Conservation (phyloP, 2,113 vertebrate species). For the Melanerpes formicivorus region DNA sequence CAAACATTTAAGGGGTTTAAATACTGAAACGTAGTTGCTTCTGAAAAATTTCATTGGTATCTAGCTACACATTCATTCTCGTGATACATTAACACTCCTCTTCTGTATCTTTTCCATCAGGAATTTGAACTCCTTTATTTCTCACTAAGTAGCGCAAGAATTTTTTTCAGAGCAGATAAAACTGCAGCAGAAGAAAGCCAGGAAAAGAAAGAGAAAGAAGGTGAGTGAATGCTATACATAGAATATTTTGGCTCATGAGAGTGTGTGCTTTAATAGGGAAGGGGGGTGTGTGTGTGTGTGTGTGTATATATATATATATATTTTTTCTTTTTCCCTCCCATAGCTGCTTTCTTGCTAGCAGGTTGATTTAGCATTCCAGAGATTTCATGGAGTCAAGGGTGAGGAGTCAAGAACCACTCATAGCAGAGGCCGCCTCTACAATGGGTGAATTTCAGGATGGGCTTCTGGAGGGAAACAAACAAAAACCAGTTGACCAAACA, state of each 20-base stretch:
- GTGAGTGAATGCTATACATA: slow-evolving; percentile 52
- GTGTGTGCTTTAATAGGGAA: not conserved
- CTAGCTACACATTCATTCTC: not conserved
- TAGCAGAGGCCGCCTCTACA: not conserved
- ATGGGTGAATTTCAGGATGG: not conserved
- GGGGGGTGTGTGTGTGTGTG: no score
- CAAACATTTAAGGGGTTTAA: not conserved
- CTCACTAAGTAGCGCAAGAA: slow-evolving; percentile 95
- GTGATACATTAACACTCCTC: not conserved
- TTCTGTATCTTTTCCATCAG: slow-evolving; percentile 72
- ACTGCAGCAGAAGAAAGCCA: slow-evolving; percentile 96
- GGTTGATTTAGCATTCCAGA: not conserved
- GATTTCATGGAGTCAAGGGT: not conserved
- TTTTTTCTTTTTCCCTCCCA: no score
- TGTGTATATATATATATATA: no score
- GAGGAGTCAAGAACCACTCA: not conserved
- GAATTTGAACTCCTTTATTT: slow-evolving; percentile 99
- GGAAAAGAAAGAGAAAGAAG: slow-evolving; percentile 93
- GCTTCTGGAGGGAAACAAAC: not conserved
- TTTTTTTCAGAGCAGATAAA: slow-evolving; percentile 98
- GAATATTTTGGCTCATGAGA: not conserved
- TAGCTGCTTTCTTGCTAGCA: not conserved
- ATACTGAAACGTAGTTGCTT: not conserved
- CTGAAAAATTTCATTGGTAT: not conserved
- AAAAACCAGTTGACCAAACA: not conserved